Evolutionary conservation across 2,797 vertebrate species (phyloP).

Genomic region (Vultur gryphus): DNA sequence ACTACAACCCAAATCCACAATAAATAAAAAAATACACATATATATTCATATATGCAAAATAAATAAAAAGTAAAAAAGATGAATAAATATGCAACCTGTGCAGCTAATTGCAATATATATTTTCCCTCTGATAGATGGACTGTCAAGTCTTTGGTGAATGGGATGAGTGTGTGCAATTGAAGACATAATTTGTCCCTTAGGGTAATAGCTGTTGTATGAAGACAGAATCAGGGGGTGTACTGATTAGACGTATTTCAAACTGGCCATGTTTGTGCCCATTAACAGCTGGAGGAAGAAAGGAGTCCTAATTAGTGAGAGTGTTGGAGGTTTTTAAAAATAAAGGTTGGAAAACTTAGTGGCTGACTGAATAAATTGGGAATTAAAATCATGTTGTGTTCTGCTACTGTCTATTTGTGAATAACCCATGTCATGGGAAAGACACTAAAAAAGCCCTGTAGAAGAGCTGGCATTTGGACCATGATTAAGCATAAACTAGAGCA

Average conservation of each 20-base stretch:
- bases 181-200: conserved; percentile 8
- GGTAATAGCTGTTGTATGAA: not conserved
- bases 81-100: not conserved
- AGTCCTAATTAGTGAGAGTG: not conserved
- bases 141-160: not conserved
- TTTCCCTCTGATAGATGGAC: not conserved
- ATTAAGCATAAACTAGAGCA: not conserved
- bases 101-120: not conserved
- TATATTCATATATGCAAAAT: not conserved
- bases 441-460: not conserved
- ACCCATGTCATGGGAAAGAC: not conserved
- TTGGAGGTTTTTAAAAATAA: not conserved
- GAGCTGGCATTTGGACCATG: not conserved
- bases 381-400: not conserved
- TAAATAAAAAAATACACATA: not conserved
- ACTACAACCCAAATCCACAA: not conserved
- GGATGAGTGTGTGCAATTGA: not conserved
- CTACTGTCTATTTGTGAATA: not conserved
- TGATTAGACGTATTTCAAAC: not conserved
- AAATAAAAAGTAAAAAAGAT: not conserved
- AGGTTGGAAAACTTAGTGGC: not conserved
- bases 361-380: conserved; percentile 6
- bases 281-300: conserved; percentile 3
- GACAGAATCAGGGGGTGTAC: not conserved
- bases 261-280: not conserved